Evolutionary conservation across 2,888 invertebrate species (phyloP).

Genomic region (Drosophila austrosaltans): DNA sequence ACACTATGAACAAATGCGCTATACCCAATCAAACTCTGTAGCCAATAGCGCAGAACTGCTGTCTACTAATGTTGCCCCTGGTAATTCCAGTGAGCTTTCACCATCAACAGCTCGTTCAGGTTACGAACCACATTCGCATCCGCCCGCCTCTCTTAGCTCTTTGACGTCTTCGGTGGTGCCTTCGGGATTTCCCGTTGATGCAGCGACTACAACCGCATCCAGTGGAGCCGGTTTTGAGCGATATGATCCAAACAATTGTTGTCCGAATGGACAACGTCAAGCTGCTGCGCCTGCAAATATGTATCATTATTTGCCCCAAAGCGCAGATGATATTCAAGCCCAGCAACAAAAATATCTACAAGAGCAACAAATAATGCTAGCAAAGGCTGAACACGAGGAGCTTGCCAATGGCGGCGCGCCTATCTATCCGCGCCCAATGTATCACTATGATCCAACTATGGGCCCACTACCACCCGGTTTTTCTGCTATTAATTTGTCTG

Average conservation of each 20-base stretch:
- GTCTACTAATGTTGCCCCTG: constrained; percentile 60
- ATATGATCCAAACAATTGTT: constrained; percentile 85
- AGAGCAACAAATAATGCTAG: constrained; percentile 85
- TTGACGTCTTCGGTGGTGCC: constrained; percentile 67
- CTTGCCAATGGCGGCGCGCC: constrained; percentile 86
- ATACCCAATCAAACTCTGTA: constrained; percentile 83
- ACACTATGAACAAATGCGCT: constrained; percentile 82
- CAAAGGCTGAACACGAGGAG: constrained; percentile 89
- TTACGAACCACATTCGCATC: constrained; percentile 78
- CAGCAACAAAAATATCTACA: constrained; percentile 86
- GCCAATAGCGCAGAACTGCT: constrained; percentile 83
- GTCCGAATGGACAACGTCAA: constrained; percentile 82
- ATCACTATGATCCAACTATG: constrained; percentile 90
- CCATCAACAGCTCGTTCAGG: constrained; percentile 70
- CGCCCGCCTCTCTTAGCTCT: constrained; percentile 53
- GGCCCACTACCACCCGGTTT: constrained; percentile 90
- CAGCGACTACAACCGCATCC: constrained; percentile 53
- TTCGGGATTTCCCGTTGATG: constrained; percentile 67
- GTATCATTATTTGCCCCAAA: constrained; percentile 86
- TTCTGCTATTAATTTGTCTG: constrained; percentile 92
- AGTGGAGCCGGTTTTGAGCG: constrained; percentile 86
- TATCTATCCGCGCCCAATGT: constrained; percentile 92
- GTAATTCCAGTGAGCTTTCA: constrained; percentile 68
- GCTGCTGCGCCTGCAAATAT: constrained; percentile 84
- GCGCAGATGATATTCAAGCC: constrained; percentile 85